phyloP scores from a whole-genome alignment of 2,888 invertebrate species.

The Amphipyra berbera region DNA sequence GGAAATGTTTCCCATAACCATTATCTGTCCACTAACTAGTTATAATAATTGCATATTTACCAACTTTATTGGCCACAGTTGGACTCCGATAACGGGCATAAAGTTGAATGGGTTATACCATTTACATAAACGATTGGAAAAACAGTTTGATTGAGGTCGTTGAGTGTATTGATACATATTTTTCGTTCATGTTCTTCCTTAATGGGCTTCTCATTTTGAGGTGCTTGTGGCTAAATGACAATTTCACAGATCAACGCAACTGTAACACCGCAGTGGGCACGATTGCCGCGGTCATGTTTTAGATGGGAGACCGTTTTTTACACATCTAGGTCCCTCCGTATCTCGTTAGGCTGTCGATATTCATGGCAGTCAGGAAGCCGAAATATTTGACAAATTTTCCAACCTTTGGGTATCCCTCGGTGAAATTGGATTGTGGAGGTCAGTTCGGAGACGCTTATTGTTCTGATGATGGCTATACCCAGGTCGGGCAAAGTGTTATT shows the following conservation, averaged over 20 bases:
- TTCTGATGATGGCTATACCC: too few relatives aligned
- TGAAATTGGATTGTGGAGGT: too few relatives aligned
- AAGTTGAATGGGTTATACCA: slow-evolving; percentile 52
- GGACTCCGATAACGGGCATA: slow-evolving; percentile 55
- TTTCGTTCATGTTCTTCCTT: slow-evolving; percentile 11
- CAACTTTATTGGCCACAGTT: slow-evolving; percentile 55
- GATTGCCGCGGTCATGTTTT: not conserved
- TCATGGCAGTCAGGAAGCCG: too few relatives aligned
- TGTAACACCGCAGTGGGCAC: not conserved
- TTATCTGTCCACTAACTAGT: slow-evolving; percentile 50
- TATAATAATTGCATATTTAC: slow-evolving; percentile 60
- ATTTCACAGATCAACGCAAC: not conserved
- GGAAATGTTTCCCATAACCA: slow-evolving; percentile 30
- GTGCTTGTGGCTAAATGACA: not conserved
- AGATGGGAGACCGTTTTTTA: too few relatives aligned
- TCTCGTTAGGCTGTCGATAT: too few relatives aligned
- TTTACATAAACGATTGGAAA: slow-evolving; percentile 58
- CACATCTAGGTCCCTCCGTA: too few relatives aligned
- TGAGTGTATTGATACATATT: slow-evolving; percentile 13
- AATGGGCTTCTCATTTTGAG: not conserved
- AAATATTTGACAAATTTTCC: too few relatives aligned
- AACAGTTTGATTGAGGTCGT: slow-evolving; percentile 41
- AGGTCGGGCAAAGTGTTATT: too few relatives aligned
- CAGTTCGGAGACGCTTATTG: too few relatives aligned
- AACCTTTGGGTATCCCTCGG: too few relatives aligned